Base-by-base conservation (phyloP, 2,113 vertebrate species). In the Poeciliopsis prolifica region DNA sequence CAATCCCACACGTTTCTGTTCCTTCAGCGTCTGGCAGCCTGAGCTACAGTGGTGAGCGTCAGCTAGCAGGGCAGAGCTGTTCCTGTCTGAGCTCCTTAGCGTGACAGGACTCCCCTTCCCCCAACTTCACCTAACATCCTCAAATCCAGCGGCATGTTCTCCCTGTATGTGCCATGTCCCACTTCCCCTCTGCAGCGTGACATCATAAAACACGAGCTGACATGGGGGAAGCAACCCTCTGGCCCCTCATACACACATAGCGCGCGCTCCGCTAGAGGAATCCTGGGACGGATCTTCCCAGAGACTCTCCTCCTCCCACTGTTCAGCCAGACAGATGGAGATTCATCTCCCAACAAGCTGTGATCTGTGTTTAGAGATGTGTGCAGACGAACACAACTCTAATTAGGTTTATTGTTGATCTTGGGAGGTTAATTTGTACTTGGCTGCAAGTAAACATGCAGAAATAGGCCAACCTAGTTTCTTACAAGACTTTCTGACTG, bases 371-470 rank as follows among this genome's bases (percentile, higher is more conserved):
- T 91, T 86, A 93, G 89, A 89, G 85, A 90, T 86, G 82, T 91
- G 87, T 79, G 92, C 82, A 67, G 69, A 68, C 71, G 75, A 90
- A 89, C 88, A 92, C 89, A 87, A 79, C 88, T 87, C 89, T 87
- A 90, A 92, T 93, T 92, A 88, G 86, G 75, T 89, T 90, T 85
- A 88, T 91, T 91, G 90, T 92, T 91, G 89, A 91, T 93, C 91
- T 91, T 87, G 87, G 80, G 81, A 92, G 90, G 90, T 93, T 93
- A 82, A 92, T 93, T 91, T 92, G 88, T 87, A 86, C 83, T 92
- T 87, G 90, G 89, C 89, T 89, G 74, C 70, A 60, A 88, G 80
- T 88, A 85, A 82, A 83, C 82, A 86, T 42, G 40, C 75, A 69
- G 78, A 86, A 83, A 80, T 85, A 89, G 81, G 83, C 82, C 81